These are phyloP conservation scores for Enteromius mattozi DNA, from an alignment of 2,797 vertebrate genomes.

Conservation along the genomic window DNA sequence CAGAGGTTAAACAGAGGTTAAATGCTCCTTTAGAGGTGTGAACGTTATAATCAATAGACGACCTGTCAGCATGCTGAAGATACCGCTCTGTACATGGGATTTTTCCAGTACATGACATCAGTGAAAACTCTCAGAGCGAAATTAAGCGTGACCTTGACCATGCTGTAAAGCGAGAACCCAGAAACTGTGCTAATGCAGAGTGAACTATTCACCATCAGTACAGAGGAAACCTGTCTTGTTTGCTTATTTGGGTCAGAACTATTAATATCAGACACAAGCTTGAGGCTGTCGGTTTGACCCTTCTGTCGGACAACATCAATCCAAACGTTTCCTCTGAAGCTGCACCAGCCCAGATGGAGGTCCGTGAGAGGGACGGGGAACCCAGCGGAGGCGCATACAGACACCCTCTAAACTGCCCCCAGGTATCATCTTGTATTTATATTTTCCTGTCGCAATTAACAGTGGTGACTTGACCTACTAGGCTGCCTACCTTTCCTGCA, in stretches of 20 bases:
- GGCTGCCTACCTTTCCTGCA: conserved; percentile 10
- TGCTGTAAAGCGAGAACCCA: neutral
- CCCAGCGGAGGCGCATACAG: conserved; percentile 1
- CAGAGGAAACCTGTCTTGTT: conserved; percentile 21
- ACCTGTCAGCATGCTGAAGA: neutral
- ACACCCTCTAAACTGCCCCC: conserved; percentile 17
- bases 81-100: neutral
- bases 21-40: conserved; percentile 2
- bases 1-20: conserved; percentile 23
- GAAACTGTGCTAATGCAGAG: neutral
- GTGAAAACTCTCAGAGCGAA: neutral
- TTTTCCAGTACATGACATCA: neutral
- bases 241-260: conserved; percentile 58
- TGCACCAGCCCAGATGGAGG: conserved; percentile 27
- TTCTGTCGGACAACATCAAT: conserved; percentile 64
- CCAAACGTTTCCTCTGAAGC: conserved; percentile 63
- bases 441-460: conserved; percentile 42
- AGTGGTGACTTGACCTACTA: conserved; percentile 27
- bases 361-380: conserved; percentile 36
- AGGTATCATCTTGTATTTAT: conserved; percentile 28
- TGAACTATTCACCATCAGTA: neutral
- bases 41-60: neutral
- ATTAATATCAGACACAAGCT: conserved; percentile 24
- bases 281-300: conserved; percentile 55
- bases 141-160: neutral